phyloP scores from a whole-genome alignment of 2,113 vertebrate species.

The Trochalopteron elliotii region DNA sequence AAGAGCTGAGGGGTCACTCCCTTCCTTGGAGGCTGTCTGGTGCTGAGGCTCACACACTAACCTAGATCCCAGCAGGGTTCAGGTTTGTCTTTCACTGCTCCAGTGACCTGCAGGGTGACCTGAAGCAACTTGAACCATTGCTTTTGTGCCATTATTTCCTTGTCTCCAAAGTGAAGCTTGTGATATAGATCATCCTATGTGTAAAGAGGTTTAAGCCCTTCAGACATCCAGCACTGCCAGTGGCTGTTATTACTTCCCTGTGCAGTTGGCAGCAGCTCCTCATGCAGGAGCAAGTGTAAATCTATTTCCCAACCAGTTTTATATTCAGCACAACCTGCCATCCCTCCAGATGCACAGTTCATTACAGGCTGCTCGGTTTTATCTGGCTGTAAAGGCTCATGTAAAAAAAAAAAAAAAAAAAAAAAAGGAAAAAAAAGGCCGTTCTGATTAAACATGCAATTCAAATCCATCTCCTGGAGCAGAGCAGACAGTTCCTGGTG shows the following conservation, averaged over 20 bases:
- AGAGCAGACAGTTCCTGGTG: background rate
- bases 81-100: background rate
- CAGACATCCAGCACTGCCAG: background rate
- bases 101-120: background rate
- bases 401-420: background rate
- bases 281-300: conserved; percentile 1
- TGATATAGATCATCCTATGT: background rate
- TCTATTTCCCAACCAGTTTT: conserved; percentile 43
- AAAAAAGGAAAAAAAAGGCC: background rate
- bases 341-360: conserved; percentile 24
- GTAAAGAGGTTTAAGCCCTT: background rate
- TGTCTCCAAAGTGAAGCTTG: background rate
- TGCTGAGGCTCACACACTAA: background rate
- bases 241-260: background rate
- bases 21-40: background rate
- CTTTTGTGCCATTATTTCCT: background rate
- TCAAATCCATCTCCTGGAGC: conserved; percentile 37
- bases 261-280: conserved; percentile 8
- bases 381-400: background rate
- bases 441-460: conserved; percentile 6
- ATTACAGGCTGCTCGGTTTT: background rate
- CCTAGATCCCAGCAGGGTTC: background rate
- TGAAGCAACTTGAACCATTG: background rate
- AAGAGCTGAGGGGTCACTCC: background rate
- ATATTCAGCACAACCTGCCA: conserved; percentile 7